Percentiles rank a stretch among this genome's conserved stretches.
These are phyloP conservation scores for Melanchra persicariae DNA, from an alignment of 2,888 invertebrate species.

Conservation along the genomic window DNA sequence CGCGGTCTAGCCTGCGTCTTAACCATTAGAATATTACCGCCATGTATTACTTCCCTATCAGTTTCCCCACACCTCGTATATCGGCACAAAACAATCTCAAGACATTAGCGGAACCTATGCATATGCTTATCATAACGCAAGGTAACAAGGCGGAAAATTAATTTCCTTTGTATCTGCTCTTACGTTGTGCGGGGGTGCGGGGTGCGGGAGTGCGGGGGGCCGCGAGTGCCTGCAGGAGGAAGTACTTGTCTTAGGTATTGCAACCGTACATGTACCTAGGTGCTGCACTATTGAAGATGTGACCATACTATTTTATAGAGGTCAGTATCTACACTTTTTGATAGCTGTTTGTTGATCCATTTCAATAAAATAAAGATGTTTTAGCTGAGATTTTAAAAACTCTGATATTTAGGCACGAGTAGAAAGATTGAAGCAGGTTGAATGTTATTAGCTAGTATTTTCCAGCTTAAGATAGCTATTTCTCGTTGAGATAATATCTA, in stretches of 20 bases:
- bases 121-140: constrained; percentile 53
- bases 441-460: no score
- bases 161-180: constrained; percentile 61
- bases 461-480: no score
- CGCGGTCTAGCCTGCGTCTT: no score
- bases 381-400: no score
- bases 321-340: no score
- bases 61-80: constrained; percentile 11
- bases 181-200: constrained; percentile 9
- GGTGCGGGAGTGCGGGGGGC: neutral
- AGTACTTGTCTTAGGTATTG: neutral
- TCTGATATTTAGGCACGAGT: no score
- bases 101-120: constrained; percentile 59
- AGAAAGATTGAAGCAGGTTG: no score
- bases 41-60: neutral
- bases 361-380: no score
- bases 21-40: neutral
- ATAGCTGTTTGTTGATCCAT: no score
- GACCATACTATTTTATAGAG: no score
- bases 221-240: constrained; percentile 17
- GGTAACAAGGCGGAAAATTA: constrained; percentile 63
- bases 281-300: neutral
- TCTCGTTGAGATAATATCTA: no score
- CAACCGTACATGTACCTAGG: neutral
- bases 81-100: constrained; percentile 52